Evolutionary conservation across 2,797 vertebrate genomes (phyloP), one percentile per base, ranked within the genome.

Genomic region (Apogon hyalosoma): DNA sequence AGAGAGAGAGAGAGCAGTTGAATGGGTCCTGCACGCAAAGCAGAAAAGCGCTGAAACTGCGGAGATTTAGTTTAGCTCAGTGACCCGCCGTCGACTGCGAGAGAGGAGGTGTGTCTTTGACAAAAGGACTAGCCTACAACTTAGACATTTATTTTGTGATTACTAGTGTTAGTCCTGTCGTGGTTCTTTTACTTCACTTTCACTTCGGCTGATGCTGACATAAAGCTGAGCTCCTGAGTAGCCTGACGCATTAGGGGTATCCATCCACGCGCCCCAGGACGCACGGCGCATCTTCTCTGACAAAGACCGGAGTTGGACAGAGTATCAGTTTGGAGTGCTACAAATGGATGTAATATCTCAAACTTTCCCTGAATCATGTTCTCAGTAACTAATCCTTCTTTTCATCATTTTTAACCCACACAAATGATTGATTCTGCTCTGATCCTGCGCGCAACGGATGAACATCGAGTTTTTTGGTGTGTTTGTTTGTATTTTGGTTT

Each of bases 31-130:
- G 88, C 86, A 89, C 83, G 79, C 82, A 82, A 84, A 84, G 84
- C 87, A 86, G 75, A 91, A 90, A 88, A 80, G 86, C 79, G 85
- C 81, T 88, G 78, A 86, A 88, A 81, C 83, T 89, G 85, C 85
- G 88, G 75, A 88, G 83, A 79, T 86, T 78, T 50, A 76, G 64
- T 81, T 83, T 83, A 75, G 75, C 80, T 82, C 70, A 75, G 76
- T 69, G 67, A 73, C 43, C 55, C 21, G 63, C 71, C 11, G 46
- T 49, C 41, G 41, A 57, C 68, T 61, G 75, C n/a, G 36, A 78
- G 61, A 73, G 77, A 66, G 82, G 74, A 69, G 56, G 71, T 58
- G 78, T 61, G 75, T 45, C 77, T 78, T 45, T 78, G 58, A 82
- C 33, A 51, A 43, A 36, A 68, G 51, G 81, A 58, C 64, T 75